phyloP scores from a whole-genome alignment of 2,113 vertebrate genomes.

The Anolis sagrei region DNA sequence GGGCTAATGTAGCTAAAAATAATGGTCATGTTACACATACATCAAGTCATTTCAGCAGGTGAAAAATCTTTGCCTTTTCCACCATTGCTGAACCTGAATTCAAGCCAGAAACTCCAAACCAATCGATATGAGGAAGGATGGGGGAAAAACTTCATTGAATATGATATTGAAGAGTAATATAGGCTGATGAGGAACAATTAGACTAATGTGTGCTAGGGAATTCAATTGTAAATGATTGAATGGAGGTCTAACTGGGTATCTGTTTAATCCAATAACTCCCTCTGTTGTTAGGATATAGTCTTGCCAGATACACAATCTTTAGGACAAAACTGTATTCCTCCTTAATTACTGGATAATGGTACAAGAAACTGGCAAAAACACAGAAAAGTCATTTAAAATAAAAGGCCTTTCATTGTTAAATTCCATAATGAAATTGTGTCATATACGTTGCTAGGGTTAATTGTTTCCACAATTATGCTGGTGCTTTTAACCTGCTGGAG shows the following conservation, averaged over 20 bases:
- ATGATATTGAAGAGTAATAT: slow-evolving; percentile 16
- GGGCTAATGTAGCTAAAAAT: too few relatives aligned
- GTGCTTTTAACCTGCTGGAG: slow-evolving; percentile 67
- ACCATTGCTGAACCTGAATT: slow-evolving; percentile 31
- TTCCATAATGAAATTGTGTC: slow-evolving; percentile 78
- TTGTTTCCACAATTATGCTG: slow-evolving; percentile 68
- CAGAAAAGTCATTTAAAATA: slow-evolving; percentile 76
- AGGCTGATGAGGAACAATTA: slow-evolving; percentile 51
- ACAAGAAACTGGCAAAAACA: slow-evolving; percentile 70
- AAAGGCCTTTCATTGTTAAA: slow-evolving; percentile 72
- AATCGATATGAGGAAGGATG: slow-evolving; percentile 29
- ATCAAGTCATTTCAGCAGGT: too few relatives aligned
- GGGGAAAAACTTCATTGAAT: slow-evolving; percentile 24
- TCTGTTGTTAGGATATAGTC: slow-evolving; percentile 38
- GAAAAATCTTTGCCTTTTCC: neutral
- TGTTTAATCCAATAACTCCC: slow-evolving; percentile 17
- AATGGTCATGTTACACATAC: too few relatives aligned
- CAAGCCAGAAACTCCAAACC: slow-evolving; percentile 39
- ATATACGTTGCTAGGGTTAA: slow-evolving; percentile 79
- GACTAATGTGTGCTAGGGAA: slow-evolving; percentile 37
- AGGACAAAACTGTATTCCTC: slow-evolving; percentile 43
- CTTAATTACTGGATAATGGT: slow-evolving; percentile 62
- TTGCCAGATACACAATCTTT: slow-evolving; percentile 38
- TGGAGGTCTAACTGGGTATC: slow-evolving; percentile 39
- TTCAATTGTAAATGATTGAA: slow-evolving; percentile 48